Conservation (phyloP, 1,140 invertebrate species). For the Brachionus manjavacas region DNA sequence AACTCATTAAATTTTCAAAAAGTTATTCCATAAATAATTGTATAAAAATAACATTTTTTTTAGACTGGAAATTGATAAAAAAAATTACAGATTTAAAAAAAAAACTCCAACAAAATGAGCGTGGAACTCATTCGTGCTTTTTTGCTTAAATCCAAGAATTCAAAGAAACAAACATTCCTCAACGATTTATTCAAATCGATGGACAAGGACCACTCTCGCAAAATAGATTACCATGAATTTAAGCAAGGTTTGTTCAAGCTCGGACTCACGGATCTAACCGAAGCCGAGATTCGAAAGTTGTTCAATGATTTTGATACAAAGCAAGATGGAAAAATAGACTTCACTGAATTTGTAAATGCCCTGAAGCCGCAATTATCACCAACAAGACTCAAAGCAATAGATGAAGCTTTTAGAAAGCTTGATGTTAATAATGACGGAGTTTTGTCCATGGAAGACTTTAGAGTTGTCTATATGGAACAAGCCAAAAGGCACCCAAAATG, state of each 20-base stretch:
- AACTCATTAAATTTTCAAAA: constrained; percentile 1
- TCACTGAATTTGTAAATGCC: constrained; percentile 20
- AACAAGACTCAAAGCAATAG: background rate
- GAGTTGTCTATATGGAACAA: constrained; percentile 36
- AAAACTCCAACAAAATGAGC: constrained; percentile 27
- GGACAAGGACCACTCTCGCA: constrained; percentile 33
- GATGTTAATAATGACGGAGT: constrained; percentile 40
- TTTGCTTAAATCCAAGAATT: constrained; percentile 38
- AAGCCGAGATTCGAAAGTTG: constrained; percentile 34
- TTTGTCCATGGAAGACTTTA: constrained; percentile 36
- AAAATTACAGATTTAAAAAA: background rate
- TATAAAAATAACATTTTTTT: background rate
- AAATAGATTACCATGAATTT: constrained; percentile 38
- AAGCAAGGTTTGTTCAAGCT: constrained; percentile 8
- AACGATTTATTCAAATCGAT: constrained; percentile 39
- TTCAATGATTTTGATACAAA: constrained; percentile 41
- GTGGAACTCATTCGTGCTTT: constrained; percentile 33
- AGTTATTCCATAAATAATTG: background rate
- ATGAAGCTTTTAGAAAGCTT: constrained; percentile 28
- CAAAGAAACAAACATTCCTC: constrained; percentile 15
- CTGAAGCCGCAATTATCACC: background rate
- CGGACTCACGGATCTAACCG: constrained; percentile 21
- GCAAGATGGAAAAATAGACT: constrained; percentile 38
- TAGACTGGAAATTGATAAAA: background rate
- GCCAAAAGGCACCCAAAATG: constrained; percentile 36